Evolutionary conservation across 2,113 vertebrate species (phyloP).

Genomic region (Lampris megalopsis): DNA sequence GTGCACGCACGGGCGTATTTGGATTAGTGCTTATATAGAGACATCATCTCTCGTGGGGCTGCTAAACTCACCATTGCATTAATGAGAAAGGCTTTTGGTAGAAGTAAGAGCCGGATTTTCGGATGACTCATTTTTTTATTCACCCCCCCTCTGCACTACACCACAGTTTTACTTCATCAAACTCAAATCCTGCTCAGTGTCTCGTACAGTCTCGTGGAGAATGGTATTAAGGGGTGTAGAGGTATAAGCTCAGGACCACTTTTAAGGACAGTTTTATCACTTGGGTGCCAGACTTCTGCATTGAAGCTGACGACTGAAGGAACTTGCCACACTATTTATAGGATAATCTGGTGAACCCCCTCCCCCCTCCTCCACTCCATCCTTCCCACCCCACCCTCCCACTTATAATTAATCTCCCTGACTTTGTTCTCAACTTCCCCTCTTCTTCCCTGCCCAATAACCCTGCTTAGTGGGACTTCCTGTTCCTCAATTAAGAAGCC

Average conservation of each 20-base stretch:
- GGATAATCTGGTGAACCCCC: conserved; percentile 55
- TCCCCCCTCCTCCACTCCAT: conserved; percentile 10
- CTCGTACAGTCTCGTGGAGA: conserved; percentile 40
- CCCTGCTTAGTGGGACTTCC: conserved; percentile 34
- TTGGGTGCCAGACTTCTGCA: conserved; percentile 15
- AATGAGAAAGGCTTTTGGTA: conserved; percentile 39
- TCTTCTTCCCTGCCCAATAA: conserved; percentile 5
- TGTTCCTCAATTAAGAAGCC: conserved; percentile 22
- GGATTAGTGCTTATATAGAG: conserved; percentile 11
- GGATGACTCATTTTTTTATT: neutral
- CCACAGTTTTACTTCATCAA: conserved; percentile 48
- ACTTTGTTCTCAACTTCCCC: conserved; percentile 51
- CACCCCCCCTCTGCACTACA: conserved; percentile 8
- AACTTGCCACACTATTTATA: conserved; percentile 55
- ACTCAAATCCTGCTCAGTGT: conserved; percentile 51
- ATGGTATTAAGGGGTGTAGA: conserved; percentile 55
- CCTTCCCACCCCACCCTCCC: conserved; percentile 17
- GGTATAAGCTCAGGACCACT: conserved; percentile 34
- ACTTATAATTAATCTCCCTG: conserved; percentile 35
- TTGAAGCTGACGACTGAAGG: conserved; percentile 33
- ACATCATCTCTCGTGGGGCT: conserved; percentile 5
- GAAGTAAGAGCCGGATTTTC: conserved; percentile 16
- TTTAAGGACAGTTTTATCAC: conserved; percentile 38
- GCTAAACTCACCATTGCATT: conserved; percentile 5
- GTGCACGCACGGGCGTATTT: neutral